phyloP scores from a whole-genome alignment of 2,113 vertebrate genomes.

The Misgurnus anguillicaudatus region DNA sequence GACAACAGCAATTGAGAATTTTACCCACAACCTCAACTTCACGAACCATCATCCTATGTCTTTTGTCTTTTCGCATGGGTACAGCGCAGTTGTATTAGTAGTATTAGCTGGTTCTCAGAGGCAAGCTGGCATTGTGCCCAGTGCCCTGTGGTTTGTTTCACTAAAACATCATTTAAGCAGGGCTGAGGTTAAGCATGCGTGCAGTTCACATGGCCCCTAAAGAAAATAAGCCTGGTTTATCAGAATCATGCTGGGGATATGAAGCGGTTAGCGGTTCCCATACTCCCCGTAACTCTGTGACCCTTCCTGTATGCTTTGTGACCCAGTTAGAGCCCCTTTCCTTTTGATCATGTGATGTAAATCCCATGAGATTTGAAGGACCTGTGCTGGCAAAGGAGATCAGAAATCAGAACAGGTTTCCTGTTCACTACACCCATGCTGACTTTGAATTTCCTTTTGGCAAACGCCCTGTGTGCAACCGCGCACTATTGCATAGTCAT shows the following conservation, averaged over 20 bases:
- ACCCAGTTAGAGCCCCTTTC: constrained; percentile 38
- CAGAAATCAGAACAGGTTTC: constrained; percentile 35
- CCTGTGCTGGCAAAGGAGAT: constrained; percentile 27
- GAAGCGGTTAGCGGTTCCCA: constrained; percentile 47
- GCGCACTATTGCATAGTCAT: not conserved
- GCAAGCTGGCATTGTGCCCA: constrained; percentile 46
- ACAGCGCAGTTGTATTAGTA: constrained; percentile 6
- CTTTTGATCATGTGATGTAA: constrained; percentile 55
- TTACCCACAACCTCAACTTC: constrained; percentile 42
- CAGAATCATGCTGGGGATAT: constrained; percentile 18
- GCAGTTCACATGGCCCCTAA: constrained; percentile 47
- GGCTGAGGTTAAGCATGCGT: constrained; percentile 39
- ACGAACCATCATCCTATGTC: not conserved
- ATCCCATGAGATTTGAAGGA: constrained; percentile 51
- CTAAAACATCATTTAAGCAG: constrained; percentile 38
- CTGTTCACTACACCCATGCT: constrained; percentile 38
- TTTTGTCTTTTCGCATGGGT: constrained; percentile 35
- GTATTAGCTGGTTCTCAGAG: constrained; percentile 12
- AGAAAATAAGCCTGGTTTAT: constrained; percentile 39
- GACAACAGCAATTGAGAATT: constrained; percentile 45
- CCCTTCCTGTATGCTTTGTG: constrained; percentile 40
- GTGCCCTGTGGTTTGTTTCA: constrained; percentile 51
- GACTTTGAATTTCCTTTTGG: constrained; percentile 12
- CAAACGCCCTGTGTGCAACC: not conserved
- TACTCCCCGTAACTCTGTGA: constrained; percentile 45